Evolutionary conservation across 53 echinoderm and acorn worm species (phyloP).

Genomic region (Apostichopus leukothele): DNA sequence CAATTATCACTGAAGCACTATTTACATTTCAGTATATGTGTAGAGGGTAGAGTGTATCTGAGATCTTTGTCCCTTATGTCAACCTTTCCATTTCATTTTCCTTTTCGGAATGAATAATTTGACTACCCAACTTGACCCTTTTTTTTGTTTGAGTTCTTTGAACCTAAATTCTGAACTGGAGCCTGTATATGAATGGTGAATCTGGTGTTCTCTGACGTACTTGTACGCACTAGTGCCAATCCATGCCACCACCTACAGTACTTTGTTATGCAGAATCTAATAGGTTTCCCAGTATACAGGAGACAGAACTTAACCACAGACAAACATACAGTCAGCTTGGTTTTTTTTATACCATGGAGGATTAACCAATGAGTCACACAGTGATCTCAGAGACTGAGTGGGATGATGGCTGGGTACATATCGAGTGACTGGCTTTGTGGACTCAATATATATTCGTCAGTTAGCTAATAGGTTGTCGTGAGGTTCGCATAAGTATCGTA

Average conservation of each 20-base stretch:
- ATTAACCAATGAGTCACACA: conserved; percentile 8
- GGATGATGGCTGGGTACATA: neutral
- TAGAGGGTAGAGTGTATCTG: neutral
- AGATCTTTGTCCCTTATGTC: neutral
- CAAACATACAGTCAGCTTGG: neutral
- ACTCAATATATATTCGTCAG: neutral
- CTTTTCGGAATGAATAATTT: neutral
- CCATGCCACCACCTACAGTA: too few species aligned
- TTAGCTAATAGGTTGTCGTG: too few species aligned
- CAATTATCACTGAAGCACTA: too few species aligned
- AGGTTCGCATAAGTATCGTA: too few species aligned
- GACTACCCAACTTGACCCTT: neutral
- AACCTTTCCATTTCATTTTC: neutral
- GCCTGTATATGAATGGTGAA: neutral
- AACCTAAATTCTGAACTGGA: neutral
- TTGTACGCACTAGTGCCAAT: too few species aligned
- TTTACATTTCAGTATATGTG: too few species aligned
- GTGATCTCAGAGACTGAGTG: neutral
- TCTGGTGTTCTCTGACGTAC: neutral
- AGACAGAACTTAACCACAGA: conserved; percentile 3
- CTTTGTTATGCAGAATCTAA: neutral
- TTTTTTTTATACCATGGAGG: neutral
- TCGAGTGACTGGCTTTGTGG: neutral
- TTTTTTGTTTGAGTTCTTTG: neutral
- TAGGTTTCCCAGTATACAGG: conserved; percentile 17